These are phyloP conservation scores for Eupsilia transversa DNA, from an alignment of 2,888 invertebrate genomes.

Conservation along the genomic window DNA sequence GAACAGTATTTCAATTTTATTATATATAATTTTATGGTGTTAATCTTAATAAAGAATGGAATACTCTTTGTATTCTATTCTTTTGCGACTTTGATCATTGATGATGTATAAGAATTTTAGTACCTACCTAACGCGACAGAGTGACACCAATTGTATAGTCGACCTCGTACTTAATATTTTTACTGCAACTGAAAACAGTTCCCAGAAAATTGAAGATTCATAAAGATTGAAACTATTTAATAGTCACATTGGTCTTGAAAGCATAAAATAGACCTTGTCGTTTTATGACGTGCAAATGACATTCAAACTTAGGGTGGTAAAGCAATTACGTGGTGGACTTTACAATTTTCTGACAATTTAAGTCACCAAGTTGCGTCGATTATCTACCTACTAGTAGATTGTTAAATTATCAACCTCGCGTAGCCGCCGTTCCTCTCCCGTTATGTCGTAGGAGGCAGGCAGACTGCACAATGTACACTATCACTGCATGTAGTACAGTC, in stretches of 20 bases:
- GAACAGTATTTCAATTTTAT: no score
- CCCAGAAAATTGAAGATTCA: no score
- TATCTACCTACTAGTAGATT: not conserved
- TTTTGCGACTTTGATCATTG: not conserved
- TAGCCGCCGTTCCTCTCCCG: not conserved
- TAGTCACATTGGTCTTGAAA: no score
- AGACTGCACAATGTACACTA: not conserved
- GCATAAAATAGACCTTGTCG: not conserved
- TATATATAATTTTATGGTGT: no score
- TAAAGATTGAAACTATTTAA: not conserved
- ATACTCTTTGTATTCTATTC: not conserved
- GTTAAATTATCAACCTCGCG: not conserved
- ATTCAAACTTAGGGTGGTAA: not conserved
- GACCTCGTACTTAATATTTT: not conserved
- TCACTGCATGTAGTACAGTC: slow-evolving; percentile 35
- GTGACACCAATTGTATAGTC: not conserved
- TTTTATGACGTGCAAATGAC: not conserved
- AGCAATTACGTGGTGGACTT: not conserved
- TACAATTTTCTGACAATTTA: not conserved
- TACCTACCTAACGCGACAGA: not conserved
- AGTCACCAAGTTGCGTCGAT: not conserved
- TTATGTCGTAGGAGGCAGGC: not conserved
- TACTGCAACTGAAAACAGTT: not conserved
- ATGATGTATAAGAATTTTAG: not conserved
- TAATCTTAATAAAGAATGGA: no score